phyloP scores from a whole-genome alignment of 2,113 vertebrate genomes.

The Carassius carassius region DNA sequence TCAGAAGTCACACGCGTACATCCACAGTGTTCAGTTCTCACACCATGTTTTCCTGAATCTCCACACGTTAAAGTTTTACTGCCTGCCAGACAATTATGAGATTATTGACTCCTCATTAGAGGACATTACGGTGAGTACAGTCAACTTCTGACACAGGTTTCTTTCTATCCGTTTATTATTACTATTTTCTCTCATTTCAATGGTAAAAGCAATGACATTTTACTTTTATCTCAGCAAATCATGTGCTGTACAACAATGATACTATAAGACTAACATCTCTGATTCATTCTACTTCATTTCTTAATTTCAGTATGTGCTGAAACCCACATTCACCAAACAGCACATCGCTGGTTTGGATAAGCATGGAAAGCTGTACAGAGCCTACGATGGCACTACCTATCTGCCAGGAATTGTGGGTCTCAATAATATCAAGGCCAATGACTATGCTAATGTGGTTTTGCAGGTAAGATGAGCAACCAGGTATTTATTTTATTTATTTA shows the following conservation, averaged over 20 bases:
- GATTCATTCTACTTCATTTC: slow-evolving; percentile 36
- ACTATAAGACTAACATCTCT: neutral
- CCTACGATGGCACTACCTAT: slow-evolving; percentile 98
- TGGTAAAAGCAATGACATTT: neutral
- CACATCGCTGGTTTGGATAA: slow-evolving; percentile 92
- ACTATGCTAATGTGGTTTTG: slow-evolving; percentile 94
- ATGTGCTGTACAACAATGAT: neutral
- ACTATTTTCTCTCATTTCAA: neutral
- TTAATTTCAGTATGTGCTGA: slow-evolving; percentile 88
- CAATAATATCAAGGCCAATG: slow-evolving; percentile 98
- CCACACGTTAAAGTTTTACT: slow-evolving; percentile 97
- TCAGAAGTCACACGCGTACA: slow-evolving; percentile 95
- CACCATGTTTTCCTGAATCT: slow-evolving; percentile 97
- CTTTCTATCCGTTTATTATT: neutral
- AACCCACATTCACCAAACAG: slow-evolving; percentile 92
- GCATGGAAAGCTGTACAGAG: slow-evolving; percentile 92
- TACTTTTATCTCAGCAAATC: neutral
- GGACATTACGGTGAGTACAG: slow-evolving; percentile 86
- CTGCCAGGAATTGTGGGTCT: slow-evolving; percentile 95
- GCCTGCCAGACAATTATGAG: slow-evolving; percentile 96
- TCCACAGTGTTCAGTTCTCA: slow-evolving; percentile 94
- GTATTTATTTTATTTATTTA: neutral
- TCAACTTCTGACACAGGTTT: neutral
- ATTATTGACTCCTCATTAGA: slow-evolving; percentile 96
- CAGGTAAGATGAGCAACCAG: slow-evolving; percentile 77